These are phyloP conservation scores for Eurytoma adleriae DNA, from an alignment of 2,888 invertebrate genomes.

Conservation along the genomic window DNA sequence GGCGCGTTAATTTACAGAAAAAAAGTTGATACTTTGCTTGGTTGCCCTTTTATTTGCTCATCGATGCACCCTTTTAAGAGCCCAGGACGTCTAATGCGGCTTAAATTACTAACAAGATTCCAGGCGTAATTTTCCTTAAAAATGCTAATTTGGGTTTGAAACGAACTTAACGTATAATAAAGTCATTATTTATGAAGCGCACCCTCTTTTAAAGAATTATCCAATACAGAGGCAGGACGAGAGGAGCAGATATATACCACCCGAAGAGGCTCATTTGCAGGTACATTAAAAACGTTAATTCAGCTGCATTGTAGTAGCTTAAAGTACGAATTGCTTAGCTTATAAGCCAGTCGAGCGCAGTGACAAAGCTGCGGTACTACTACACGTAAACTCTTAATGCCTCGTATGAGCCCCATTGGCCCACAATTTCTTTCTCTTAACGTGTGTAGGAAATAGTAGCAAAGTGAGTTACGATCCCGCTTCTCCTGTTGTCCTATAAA, in stretches of 20 bases:
- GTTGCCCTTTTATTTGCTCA: no score
- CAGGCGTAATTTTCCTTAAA: neutral
- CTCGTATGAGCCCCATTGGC: slow-evolving; percentile 9
- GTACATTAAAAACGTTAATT: slow-evolving; percentile 36
- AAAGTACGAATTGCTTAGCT: slow-evolving; percentile 24
- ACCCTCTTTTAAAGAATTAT: slow-evolving; percentile 7
- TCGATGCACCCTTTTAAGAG: no score
- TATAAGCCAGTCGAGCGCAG: neutral
- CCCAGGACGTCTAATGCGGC: no score
- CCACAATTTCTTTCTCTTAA: slow-evolving; percentile 8
- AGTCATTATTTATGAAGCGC: neutral
- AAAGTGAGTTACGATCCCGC: slow-evolving; percentile 5
- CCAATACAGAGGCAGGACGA: neutral
- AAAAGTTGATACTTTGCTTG: no score
- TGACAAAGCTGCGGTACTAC: slow-evolving; percentile 16
- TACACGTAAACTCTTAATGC: slow-evolving; percentile 19
- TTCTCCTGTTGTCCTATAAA: neutral
- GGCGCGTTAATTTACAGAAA: neutral
- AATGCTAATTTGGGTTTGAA: neutral
- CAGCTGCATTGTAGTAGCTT: slow-evolving; percentile 12
- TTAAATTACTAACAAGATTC: no score
- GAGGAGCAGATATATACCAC: neutral
- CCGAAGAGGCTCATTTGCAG: neutral
- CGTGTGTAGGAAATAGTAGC: neutral
- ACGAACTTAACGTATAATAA: slow-evolving; percentile 2